Percentiles rank a stretch among this genome's conserved stretches.
Conservation (phyloP, 2,113 vertebrate species). For the Oncorhynchus masou region DNA sequence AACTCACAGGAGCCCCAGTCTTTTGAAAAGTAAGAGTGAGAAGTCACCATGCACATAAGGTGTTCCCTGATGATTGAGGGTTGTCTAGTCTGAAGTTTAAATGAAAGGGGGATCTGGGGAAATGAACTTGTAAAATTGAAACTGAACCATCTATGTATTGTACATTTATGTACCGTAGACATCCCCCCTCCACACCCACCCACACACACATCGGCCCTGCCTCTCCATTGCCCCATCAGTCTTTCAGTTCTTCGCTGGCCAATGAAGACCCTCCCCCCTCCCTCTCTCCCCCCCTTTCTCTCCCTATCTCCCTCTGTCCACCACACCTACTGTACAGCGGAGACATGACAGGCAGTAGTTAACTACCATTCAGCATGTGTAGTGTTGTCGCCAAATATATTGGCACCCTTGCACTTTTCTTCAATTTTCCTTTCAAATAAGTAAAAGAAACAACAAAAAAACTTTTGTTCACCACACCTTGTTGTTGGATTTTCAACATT, state of each 20-base stretch:
- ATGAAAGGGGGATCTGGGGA: too few relatives aligned
- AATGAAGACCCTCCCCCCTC: not conserved
- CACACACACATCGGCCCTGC: conserved; percentile 4
- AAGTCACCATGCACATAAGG: not conserved
- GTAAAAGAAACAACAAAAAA: too few relatives aligned
- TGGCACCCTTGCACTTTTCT: too few relatives aligned
- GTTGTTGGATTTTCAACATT: too few relatives aligned
- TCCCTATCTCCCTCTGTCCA: not conserved
- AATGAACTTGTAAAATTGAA: too few relatives aligned
- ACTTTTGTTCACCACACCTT: too few relatives aligned
- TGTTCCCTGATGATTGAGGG: not conserved
- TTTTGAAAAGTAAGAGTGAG: conserved; percentile 14
- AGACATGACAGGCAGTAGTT: too few relatives aligned
- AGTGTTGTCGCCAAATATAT: too few relatives aligned
- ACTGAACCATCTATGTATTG: not conserved
- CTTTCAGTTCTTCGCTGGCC: not conserved
- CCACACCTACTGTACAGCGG: too few relatives aligned
- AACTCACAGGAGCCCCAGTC: conserved; percentile 28
- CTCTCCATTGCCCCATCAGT: not conserved
- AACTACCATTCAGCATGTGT: too few relatives aligned
- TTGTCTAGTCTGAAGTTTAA: conserved; percentile 11
- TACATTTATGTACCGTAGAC: conserved; percentile 2
- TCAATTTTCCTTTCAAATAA: too few relatives aligned
- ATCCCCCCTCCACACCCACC: not conserved
- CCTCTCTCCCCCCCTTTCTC: not conserved